phyloP scores from a whole-genome alignment of 2,888 invertebrate species.

The Polia nebulosa region DNA sequence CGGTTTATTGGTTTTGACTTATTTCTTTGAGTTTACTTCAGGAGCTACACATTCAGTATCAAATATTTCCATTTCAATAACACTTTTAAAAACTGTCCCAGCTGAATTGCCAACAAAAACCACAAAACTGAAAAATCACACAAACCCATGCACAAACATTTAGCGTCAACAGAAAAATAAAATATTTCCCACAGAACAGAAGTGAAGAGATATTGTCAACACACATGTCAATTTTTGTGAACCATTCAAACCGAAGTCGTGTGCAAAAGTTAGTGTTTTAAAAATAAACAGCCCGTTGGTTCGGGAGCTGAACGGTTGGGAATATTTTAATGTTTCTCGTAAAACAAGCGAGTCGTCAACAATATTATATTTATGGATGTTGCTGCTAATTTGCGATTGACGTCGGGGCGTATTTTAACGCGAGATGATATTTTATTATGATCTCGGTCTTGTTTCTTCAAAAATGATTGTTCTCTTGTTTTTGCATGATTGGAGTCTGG shows the following conservation, averaged over 20 bases:
- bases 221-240: conserved; percentile 59
- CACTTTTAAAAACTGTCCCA: neutral
- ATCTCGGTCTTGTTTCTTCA: neutral
- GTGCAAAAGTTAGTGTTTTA: conserved; percentile 66
- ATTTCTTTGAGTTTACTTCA: neutral
- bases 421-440: conserved; percentile 27
- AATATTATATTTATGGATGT: conserved; percentile 35
- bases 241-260: conserved; percentile 56
- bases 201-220: conserved; percentile 59
- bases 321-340: conserved; percentile 55
- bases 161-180: conserved; percentile 19
- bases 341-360: conserved; percentile 21
- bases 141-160: conserved; percentile 16
- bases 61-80: neutral
- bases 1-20: too few relatives aligned
- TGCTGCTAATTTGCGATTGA: conserved; percentile 43
- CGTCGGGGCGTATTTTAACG: conserved; percentile 29
- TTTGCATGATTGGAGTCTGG: too few relatives aligned
- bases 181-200: conserved; percentile 13
- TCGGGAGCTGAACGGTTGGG: conserved; percentile 44
- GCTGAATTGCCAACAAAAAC: neutral
- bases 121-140: conserved; percentile 6
- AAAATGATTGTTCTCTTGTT: neutral
- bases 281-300: conserved; percentile 56
- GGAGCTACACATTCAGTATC: neutral